Base-by-base conservation (phyloP, 2,888 invertebrate species). In the Pseudococcus longispinus region DNA sequence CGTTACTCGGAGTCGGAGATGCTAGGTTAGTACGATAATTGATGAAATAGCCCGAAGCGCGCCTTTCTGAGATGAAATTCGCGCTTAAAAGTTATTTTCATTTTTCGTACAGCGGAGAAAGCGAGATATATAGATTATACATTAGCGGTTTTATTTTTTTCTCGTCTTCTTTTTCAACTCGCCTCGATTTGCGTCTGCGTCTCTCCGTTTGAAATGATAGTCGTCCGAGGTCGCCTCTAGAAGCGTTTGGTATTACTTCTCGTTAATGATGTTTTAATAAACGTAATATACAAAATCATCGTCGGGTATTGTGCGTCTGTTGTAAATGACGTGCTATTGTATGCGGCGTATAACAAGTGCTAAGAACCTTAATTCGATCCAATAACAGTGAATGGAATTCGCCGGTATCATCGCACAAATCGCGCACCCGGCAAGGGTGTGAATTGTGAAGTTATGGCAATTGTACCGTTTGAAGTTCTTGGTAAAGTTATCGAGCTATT, bases 41-140 rank as follows among this genome's bases (percentile, higher is more conserved):
- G 55, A 83, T 83, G 83, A 83, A 55, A 51, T 51, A 23, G 82
- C 46, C 44, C 15, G 83, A 26, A 55, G 83, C 55, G 29, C 51
- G 51, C 51, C 23, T 83, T 83, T 83, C 55, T 42, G 44, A 46
- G 51, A 83, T 83, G 83, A 83, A 83, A 83, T 83, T 83, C 29
- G 51, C 32, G 37, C 8, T 29, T 46, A 29, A 83, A 26, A 51
- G 37, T 29, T 51, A 32, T 83, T 46, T 42, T 29, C 51, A 46
- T 51, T 83, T 46, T 51, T 26, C 26, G 32, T 83, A 18, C 29
- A 37, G 32, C 74, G 74, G 74, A 74, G 74, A 74, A 74, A 74
- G 74, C 65, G 65, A 65, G 65, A 65, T 65, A 65, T 65, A 65
- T 65, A 65, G 65, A 65, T 65, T 65, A 65, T 65, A 65, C 65